Percentiles rank a stretch among this genome's conserved stretches.
Conservation (phyloP, 2,888 invertebrate species). For the Minunthozetes semirufus region DNA sequence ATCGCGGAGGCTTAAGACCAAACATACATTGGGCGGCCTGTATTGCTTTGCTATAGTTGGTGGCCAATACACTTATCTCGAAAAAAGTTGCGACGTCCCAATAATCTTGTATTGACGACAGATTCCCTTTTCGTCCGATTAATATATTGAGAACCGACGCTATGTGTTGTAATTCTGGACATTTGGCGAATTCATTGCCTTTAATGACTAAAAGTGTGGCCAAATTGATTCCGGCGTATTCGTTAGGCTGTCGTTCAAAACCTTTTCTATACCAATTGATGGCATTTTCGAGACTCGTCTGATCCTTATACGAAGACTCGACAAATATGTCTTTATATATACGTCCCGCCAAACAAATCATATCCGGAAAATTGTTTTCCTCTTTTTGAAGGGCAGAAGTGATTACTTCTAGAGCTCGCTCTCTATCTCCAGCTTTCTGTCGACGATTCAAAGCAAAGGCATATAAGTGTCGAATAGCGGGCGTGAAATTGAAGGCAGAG, state of each 20-base stretch:
- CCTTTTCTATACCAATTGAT: conserved; percentile 96
- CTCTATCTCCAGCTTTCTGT: conserved; percentile 86
- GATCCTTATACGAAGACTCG: conserved; percentile 84
- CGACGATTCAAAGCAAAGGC: conserved; percentile 94
- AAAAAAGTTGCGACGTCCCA: conserved; percentile 99
- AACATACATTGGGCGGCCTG: conserved; percentile 68
- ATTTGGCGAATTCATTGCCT: conserved; percentile 88
- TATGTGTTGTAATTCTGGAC: conserved; percentile 81
- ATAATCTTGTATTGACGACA: conserved; percentile 85
- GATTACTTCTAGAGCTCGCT: conserved; percentile 84
- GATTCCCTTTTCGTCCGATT: conserved; percentile 93
- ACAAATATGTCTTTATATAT: conserved; percentile 84
- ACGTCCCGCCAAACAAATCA: conserved; percentile 92
- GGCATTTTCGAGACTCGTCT: conserved; percentile 77
- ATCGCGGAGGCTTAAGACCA: conserved; percentile 53
- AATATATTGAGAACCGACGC: conserved; percentile 93
- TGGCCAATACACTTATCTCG: conserved; percentile 93
- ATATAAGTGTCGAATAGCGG: conserved; percentile 83
- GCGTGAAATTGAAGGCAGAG: conserved; percentile 78
- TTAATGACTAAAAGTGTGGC: conserved; percentile 93
- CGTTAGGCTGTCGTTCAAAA: conserved; percentile 96
- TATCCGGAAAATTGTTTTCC: conserved; percentile 92
- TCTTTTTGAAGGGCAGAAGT: conserved; percentile 81
- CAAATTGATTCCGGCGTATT: conserved; percentile 97
- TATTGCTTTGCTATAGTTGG: conserved; percentile 92